Base-by-base conservation (phyloP, 2,113 vertebrate species). In the Amphiprion ocellaris region DNA sequence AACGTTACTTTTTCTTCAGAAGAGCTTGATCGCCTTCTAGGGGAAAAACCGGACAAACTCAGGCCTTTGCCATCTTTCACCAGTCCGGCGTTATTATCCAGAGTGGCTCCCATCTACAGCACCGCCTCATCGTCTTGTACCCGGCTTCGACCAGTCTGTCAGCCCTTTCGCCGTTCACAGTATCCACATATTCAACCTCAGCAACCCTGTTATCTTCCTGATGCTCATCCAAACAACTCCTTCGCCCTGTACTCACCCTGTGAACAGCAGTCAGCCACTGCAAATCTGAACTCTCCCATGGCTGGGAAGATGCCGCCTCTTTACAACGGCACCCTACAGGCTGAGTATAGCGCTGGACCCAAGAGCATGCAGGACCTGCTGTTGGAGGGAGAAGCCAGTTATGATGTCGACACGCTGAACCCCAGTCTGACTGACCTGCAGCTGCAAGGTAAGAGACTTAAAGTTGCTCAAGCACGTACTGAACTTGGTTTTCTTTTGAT, bases 351-450 rank as follows among this genome's bases (percentile, higher is more conserved):
- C 0, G 3, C 66, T 39, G 79, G 92, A 2, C 89, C 90, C 83
- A 94, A 92, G 67, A 94, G 94, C 39, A 86, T 96, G 89, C 96
- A 96, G 5, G 97, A 97, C 16, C 77, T 96, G 1, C 91, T 97
- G 17, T 74, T 96, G 81, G 98, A 99, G 0, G 96, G 93, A 33
- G 97, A 99, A 21, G 90, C 92, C 60, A 94, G 91, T 69, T 97
- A 94, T 0, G 98, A 99, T 46, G 90, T 99, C 1, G 97, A 99
- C 58, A 94, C 94, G 15, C 96, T 99, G 37, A 97, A 98, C 58
- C 97, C 98, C 0, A 98, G 96, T 85, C 95, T 99, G 79, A 97
- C 95, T 0, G 98, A 99, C 77, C 96, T 99, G 52, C 97, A 98
- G 83, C 95, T 99, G 86, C 97, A 99, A 89, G 94, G 94, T 95